Evolutionary conservation across 2,113 vertebrate genomes (phyloP), one percentile per base, ranked within the genome.

Genomic region (Oceanodroma tethys): DNA sequence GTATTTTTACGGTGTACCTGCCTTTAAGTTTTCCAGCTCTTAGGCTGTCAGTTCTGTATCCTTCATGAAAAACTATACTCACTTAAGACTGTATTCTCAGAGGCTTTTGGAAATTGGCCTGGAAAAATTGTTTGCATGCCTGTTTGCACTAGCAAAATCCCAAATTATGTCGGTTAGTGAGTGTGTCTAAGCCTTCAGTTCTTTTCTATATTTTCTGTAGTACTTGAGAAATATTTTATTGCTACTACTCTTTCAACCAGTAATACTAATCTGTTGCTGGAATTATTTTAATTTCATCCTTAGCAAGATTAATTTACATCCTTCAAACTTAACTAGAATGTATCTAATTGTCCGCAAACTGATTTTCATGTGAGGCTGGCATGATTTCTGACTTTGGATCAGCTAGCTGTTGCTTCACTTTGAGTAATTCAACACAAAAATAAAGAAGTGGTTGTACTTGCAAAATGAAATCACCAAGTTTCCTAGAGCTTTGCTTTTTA

Each of bases 101-200:
- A 88, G 53, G 74, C 75, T 93, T 96, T 95, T 92, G 91, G 92
- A 95, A 97, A 91, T 53, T 87, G 58, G 90, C 76, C 93, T 95
- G 85, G 79, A 97, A 96, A 96, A 93, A 89, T 93, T 95, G 80
- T 96, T 94, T 95, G 86, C 60, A 42, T 91, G 93, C 81, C 66
- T 89, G 81, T 96, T 96, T 95, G 94, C 91, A 89, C 70, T 56
- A 96, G 59, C 48, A 91, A 97, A 95, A 96, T 91, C 94, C 68
- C 80, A 75, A 86, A 90, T 66, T 75, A 30, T 93, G 19, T 84
- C 80, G 84, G 25, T 67, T 63, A 93, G 38, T 75, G 47, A 71
- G 65, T 71, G 36, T 79, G 36, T 81, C 86, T 65, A 88, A 92
- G 68, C 47, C 56, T 91, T 75, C 88, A 62, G 22, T 75, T 91